Evolutionary conservation across 2,797 vertebrate species (phyloP).

Genomic region (Melopsittacus undulatus): DNA sequence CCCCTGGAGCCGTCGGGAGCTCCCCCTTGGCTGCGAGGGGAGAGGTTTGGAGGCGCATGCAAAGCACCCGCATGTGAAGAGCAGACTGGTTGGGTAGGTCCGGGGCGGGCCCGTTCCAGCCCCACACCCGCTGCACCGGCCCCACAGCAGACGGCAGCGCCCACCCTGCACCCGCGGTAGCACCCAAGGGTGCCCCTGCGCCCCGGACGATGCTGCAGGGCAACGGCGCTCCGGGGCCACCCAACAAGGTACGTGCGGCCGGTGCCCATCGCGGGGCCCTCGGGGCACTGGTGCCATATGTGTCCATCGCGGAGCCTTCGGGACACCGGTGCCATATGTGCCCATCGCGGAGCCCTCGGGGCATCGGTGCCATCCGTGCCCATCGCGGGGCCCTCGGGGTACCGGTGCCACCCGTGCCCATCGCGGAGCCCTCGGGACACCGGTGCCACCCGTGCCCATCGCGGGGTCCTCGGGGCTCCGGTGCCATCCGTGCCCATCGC

Average conservation of each 20-base stretch:
- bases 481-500: too few species aligned
- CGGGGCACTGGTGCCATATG: too few species aligned
- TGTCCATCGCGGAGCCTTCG: too few species aligned
- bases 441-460: too few species aligned
- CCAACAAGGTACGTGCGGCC: conserved; percentile 57
- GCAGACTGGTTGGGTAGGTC: conserved; percentile 76
- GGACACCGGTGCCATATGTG: too few species aligned
- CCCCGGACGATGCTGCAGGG: conserved; percentile 44
- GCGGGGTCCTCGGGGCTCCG: too few species aligned
- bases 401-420: too few species aligned
- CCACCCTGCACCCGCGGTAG: conserved; percentile 13
- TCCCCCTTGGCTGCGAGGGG: conserved; percentile 37
- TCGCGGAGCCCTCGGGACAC: too few species aligned
- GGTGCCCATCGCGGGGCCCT: neutral
- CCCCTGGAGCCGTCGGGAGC: neutral
- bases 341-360: too few species aligned
- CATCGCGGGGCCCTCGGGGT: too few species aligned
- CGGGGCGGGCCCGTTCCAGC: neutral
- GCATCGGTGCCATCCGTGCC: too few species aligned
- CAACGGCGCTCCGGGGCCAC: neutral
- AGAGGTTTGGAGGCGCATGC: conserved; percentile 51
- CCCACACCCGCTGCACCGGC: neutral
- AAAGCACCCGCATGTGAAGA: conserved; percentile 21
- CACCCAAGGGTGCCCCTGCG: conserved; percentile 27
- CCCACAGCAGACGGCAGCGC: neutral